These are phyloP conservation scores for Danio kyathit DNA, from an alignment of 2,797 vertebrate genomes.

Conservation along the genomic window DNA sequence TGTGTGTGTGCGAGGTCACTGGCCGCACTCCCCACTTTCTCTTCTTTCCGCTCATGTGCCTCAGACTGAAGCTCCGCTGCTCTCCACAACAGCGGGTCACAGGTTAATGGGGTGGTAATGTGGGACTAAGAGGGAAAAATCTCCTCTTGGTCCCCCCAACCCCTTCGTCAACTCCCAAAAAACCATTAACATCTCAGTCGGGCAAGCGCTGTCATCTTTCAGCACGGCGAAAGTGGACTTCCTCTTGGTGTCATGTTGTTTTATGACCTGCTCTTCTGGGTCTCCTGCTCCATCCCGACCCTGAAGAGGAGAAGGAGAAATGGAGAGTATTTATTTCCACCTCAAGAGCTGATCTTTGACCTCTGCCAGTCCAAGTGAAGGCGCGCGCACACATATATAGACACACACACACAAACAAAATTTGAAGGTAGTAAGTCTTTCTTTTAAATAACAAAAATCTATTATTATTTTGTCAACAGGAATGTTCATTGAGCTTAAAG, in stretches of 20 bases:
- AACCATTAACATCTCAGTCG: conserved; percentile 23
- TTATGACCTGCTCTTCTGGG: conserved; percentile 44
- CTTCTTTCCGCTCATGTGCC: conserved; percentile 65
- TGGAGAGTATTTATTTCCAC: conserved; percentile 41
- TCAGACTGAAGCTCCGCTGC: conserved; percentile 59
- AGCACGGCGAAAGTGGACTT: conserved; percentile 45
- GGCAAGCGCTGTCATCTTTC: conserved; percentile 45
- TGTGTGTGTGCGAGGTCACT: conserved; percentile 78
- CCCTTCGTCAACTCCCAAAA: not conserved
- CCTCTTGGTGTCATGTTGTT: conserved; percentile 53
- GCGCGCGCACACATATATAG: not conserved
- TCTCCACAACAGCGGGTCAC: conserved; percentile 73
- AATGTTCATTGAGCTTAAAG: too few relatives aligned
- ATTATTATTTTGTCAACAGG: too few relatives aligned
- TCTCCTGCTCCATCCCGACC: conserved; percentile 35
- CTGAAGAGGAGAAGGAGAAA: conserved; percentile 36
- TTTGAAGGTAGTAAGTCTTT: too few relatives aligned
- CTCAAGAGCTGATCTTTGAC: conserved; percentile 39
- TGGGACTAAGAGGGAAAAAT: conserved; percentile 50
- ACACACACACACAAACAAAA: not conserved
- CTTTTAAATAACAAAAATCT: too few relatives aligned
- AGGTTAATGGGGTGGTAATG: conserved; percentile 84
- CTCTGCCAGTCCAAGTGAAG: not conserved
- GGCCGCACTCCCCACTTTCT: conserved; percentile 60
- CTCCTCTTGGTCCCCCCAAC: not conserved